Percentiles rank a stretch among this genome's conserved stretches.
Evolutionary conservation across 2,113 vertebrate species (phyloP).

Genomic region (Ondatra zibethicus): DNA sequence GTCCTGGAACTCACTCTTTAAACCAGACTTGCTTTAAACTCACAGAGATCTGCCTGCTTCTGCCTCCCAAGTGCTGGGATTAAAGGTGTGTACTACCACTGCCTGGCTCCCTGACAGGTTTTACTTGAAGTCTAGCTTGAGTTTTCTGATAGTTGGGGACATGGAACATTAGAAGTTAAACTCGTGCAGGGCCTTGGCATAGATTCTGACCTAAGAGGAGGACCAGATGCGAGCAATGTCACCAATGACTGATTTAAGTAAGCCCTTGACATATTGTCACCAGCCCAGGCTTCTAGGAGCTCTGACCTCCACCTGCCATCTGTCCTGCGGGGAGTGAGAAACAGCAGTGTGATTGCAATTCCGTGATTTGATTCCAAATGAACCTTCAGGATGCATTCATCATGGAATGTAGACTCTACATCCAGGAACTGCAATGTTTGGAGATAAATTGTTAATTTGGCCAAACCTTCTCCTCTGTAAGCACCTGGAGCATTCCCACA

Average conservation of each 20-base stretch:
- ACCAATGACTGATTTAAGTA: not conserved
- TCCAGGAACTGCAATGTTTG: not conserved
- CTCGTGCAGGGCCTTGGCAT: not conserved
- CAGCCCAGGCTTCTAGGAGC: not conserved
- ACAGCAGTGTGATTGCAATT: not conserved
- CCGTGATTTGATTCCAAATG: not conserved
- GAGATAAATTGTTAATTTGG: slow-evolving; percentile 66
- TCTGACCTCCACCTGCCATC: not conserved
- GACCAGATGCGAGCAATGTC: not conserved
- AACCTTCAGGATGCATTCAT: slow-evolving; percentile 17
- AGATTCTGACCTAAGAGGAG: not conserved
- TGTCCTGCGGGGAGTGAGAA: slow-evolving; percentile 54
- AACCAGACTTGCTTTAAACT: no score
- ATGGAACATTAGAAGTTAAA: not conserved
- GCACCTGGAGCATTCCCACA: slow-evolving; percentile 73
- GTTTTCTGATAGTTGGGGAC: not conserved
- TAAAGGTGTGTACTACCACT: no score
- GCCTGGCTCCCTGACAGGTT: not conserved
- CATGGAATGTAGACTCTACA: not conserved
- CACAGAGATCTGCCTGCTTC: no score
- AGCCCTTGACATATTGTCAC: not conserved
- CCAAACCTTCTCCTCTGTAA: slow-evolving; percentile 66
- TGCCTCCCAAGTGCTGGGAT: no score
- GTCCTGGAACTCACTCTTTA: no score
- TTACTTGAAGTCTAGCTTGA: not conserved